A percentile compares a stretch with the other conserved stretches of the same genome.
Evolutionary conservation across 2,113 vertebrate genomes (phyloP).

Genomic region (Vireo altiloquus): DNA sequence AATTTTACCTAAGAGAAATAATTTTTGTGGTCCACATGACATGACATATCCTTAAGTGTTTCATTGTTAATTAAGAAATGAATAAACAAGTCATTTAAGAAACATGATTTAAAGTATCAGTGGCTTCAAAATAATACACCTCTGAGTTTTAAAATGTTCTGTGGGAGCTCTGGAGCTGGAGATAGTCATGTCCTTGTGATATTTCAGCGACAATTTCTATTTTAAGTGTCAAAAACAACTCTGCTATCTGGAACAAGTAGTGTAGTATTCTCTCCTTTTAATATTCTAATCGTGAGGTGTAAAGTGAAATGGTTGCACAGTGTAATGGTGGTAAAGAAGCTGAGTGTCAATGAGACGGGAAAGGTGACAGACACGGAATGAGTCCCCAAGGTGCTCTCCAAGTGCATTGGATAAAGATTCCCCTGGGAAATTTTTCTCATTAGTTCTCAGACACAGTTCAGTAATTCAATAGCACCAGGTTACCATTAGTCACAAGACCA

Average conservation of each 20-base stretch:
- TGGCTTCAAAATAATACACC: constrained; percentile 62
- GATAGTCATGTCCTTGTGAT: constrained; percentile 72
- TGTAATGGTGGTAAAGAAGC: constrained; percentile 90
- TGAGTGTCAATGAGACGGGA: constrained; percentile 89
- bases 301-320: constrained; percentile 94
- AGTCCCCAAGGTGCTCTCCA: constrained; percentile 91
- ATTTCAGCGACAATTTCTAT: constrained; percentile 80
- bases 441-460: constrained; percentile 97
- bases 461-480: constrained; percentile 93
- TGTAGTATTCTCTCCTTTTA: constrained; percentile 78
- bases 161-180: constrained; percentile 55
- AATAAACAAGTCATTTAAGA: constrained; percentile 11
- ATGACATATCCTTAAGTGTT: constrained; percentile 23
- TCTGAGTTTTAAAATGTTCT: constrained; percentile 63
- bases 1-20: constrained; percentile 31
- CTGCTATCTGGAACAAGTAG: constrained; percentile 70
- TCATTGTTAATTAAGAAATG: constrained; percentile 56
- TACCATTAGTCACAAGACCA: constrained; percentile 88
- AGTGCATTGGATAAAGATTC: constrained; percentile 95
- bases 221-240: constrained; percentile 83
- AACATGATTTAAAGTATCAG: constrained; percentile 51
- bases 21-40: background rate
- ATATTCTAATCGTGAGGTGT: constrained; percentile 96
- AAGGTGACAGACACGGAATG: constrained; percentile 91
- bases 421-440: constrained; percentile 93